Percentiles rank a stretch among this genome's conserved stretches.
Evolutionary conservation across 2,888 invertebrate genomes (phyloP).

Genomic region (Cyrtodaria siliqua): DNA sequence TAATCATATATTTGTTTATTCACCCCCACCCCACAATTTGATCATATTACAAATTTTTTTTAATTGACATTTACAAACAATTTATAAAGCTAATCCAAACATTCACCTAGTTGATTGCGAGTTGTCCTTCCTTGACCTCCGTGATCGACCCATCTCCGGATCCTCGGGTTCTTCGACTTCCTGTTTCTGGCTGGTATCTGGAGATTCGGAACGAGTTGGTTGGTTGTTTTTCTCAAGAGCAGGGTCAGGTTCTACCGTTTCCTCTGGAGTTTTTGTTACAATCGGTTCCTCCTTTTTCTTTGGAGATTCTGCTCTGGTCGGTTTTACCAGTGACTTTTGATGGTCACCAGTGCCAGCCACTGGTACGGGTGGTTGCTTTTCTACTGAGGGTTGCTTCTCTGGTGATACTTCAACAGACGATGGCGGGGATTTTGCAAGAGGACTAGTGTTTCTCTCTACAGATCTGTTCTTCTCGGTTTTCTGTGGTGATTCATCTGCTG

Average conservation of each 20-base stretch:
- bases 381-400: conserved; percentile 18
- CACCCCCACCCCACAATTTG: too few relatives aligned
- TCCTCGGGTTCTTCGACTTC: neutral
- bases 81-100: neutral
- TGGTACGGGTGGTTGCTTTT: neutral
- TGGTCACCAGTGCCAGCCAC: neutral
- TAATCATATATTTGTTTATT: too few relatives aligned
- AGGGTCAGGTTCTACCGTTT: neutral
- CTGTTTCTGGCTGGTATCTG: neutral
- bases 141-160: conserved; percentile 11
- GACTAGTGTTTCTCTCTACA: conserved; percentile 18
- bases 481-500: conserved; percentile 59
- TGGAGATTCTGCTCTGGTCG: too few relatives aligned
- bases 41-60: too few relatives aligned
- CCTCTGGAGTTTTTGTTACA: too few relatives aligned
- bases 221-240: neutral
- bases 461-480: conserved; percentile 27
- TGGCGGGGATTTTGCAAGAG: conserved; percentile 26
- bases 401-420: conserved; percentile 47
- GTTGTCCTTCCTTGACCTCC: conserved; percentile 12
- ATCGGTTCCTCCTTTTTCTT: too few relatives aligned
- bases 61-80: neutral
- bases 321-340: too few relatives aligned
- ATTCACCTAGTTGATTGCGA: conserved; percentile 5
- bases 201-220: neutral